These are phyloP conservation scores for Dolichallabes microphthalmus DNA, from an alignment of 2,113 vertebrate genomes.

Conservation along the genomic window DNA sequence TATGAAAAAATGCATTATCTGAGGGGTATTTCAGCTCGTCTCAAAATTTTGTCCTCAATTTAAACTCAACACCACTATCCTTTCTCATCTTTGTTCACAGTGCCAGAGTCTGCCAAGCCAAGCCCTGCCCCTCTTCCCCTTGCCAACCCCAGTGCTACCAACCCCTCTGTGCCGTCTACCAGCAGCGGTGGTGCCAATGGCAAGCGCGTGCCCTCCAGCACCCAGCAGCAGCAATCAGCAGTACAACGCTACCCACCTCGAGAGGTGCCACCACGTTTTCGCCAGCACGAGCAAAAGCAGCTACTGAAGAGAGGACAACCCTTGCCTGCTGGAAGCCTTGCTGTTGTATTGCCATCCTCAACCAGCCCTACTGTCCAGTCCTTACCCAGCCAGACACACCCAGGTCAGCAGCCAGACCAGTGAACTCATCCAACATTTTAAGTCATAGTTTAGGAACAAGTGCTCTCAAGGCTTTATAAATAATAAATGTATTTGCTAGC, in stretches of 20 bases:
- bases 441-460: not conserved
- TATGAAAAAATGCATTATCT: no score
- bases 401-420: constrained; percentile 64
- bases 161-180: constrained; percentile 81
- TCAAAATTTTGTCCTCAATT: not conserved
- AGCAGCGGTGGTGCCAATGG: constrained; percentile 84
- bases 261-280: constrained; percentile 97
- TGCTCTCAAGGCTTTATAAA: not conserved
- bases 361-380: constrained; percentile 40
- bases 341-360: constrained; percentile 68
- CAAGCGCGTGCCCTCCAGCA: constrained; percentile 76
- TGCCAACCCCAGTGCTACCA: constrained; percentile 77
- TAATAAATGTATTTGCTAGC: not conserved
- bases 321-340: constrained; percentile 81
- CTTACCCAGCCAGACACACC: constrained; percentile 48
- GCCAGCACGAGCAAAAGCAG: constrained; percentile 99
- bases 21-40: no score
- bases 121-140: constrained; percentile 87
- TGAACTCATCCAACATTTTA: not conserved
- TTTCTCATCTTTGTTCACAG: constrained; percentile 62
- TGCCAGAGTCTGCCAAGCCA: constrained; percentile 94
- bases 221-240: constrained; percentile 73
- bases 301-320: constrained; percentile 96
- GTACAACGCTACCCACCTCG: constrained; percentile 90
- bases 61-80: not conserved